These are phyloP conservation scores for Denticeps clupeoides DNA, from an alignment of 2,797 vertebrate species.

Conservation along the genomic window DNA sequence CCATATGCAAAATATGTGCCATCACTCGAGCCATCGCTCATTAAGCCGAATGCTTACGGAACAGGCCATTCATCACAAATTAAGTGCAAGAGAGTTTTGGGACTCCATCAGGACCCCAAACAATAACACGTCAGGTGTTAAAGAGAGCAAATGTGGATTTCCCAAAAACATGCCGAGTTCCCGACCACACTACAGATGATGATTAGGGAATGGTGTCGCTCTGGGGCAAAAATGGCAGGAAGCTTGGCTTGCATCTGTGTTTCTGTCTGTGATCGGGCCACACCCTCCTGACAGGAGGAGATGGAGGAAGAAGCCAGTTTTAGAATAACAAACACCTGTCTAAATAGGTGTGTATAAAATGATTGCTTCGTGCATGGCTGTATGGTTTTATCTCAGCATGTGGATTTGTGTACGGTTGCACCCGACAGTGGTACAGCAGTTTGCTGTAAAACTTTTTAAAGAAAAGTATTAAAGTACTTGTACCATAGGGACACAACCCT, in stretches of 20 bases:
- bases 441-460: too few relatives aligned
- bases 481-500: background rate
- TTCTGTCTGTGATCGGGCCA: constrained; percentile 11
- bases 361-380: constrained; percentile 46
- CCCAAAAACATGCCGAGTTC: too few relatives aligned
- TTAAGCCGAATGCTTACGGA: too few relatives aligned
- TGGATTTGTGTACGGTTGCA: too few relatives aligned
- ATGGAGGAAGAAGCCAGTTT: constrained; percentile 42
- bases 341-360: constrained; percentile 26
- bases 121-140: too few relatives aligned
- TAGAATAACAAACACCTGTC: constrained; percentile 51
- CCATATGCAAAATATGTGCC: constrained; percentile 34
- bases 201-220: constrained; percentile 36
- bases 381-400: constrained; percentile 44
- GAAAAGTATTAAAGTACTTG: too few relatives aligned
- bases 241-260: background rate
- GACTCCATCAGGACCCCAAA: too few relatives aligned
- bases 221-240: background rate
- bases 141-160: too few relatives aligned
- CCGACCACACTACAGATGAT: too few relatives aligned
- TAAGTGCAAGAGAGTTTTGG: too few relatives aligned
- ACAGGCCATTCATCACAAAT: too few relatives aligned
- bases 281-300: constrained; percentile 29
- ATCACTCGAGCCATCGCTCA: constrained; percentile 17
- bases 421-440: too few relatives aligned